Evolutionary conservation across 1,140 invertebrate genomes (phyloP).

Genomic region (Phortica variegata): DNA sequence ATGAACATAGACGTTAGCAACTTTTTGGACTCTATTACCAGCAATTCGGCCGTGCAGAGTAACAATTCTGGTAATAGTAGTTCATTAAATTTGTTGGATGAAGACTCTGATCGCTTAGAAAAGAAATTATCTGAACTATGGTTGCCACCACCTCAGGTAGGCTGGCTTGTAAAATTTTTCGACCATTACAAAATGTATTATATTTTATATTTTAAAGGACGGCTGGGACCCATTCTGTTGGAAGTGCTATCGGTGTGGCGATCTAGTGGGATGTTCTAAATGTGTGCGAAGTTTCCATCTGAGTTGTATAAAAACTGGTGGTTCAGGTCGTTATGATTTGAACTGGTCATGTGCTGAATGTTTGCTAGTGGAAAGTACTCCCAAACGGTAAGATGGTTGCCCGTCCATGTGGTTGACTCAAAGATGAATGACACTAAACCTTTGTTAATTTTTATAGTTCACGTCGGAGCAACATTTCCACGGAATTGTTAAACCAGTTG

Average conservation of each 20-base stretch:
- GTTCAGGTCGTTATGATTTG: too few species aligned
- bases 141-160: constrained; percentile 36
- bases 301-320: constrained; percentile 68
- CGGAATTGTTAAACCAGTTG: constrained; percentile 45
- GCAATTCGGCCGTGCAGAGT: too few species aligned
- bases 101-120: too few species aligned
- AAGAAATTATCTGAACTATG: constrained; percentile 14
- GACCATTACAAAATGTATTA: too few species aligned
- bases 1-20: constrained; percentile 25
- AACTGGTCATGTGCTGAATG: constrained; percentile 91
- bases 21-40: too few species aligned
- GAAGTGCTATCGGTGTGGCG: constrained; percentile 73
- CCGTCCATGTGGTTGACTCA: not conserved
- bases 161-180: too few species aligned
- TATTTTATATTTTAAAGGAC: constrained; percentile 25
- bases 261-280: constrained; percentile 69
- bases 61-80: too few species aligned
- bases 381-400: constrained; percentile 60
- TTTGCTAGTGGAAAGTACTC: constrained; percentile 74
- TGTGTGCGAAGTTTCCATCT: constrained; percentile 85
- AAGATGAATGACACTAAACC: too few species aligned
- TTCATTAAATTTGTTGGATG: too few species aligned
- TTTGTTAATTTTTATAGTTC: constrained; percentile 19
- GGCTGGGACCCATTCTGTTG: constrained; percentile 82
- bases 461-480: constrained; percentile 39